Conservation (phyloP, 2,113 vertebrate genomes). For the Tyrannus savana region DNA sequence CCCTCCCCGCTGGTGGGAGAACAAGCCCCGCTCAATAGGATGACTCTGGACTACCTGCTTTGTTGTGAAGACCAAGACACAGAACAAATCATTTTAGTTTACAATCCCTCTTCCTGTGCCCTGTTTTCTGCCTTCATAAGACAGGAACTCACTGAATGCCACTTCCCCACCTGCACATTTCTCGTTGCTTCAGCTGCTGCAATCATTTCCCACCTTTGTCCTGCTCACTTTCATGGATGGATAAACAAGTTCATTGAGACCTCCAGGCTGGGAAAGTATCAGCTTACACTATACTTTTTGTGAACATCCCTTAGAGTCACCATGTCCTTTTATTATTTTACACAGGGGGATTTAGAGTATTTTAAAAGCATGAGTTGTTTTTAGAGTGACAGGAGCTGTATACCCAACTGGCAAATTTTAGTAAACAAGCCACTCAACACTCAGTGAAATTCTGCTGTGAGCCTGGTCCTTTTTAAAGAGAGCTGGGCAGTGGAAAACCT, state of each 20-base stretch:
- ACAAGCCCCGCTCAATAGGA: neutral
- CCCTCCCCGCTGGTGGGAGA: neutral
- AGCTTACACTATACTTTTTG: neutral
- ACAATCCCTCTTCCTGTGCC: neutral
- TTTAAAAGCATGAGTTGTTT: slow-evolving; percentile 19
- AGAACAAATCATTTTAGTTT: neutral
- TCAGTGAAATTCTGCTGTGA: neutral
- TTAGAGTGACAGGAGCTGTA: neutral
- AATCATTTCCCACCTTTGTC: neutral
- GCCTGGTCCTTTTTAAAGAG: neutral
- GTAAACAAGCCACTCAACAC: slow-evolving; percentile 30
- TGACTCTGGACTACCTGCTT: fast-evolving
- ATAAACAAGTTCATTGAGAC: neutral
- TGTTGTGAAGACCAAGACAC: neutral
- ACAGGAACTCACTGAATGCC: neutral
- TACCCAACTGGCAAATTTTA: neutral
- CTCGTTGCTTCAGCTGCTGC: neutral
- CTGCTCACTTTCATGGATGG: neutral
- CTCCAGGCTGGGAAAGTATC: neutral
- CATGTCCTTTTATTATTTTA: neutral
- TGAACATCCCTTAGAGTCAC: neutral
- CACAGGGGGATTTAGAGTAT: neutral
- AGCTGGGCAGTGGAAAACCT: neutral
- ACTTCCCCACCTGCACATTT: fast-evolving
- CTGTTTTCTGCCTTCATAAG: neutral